A percentile compares a stretch with the other conserved stretches of the same genome.
Evolutionary conservation across 2,888 invertebrate species (phyloP).

Genomic region (Nesidiocoris tenuis): DNA sequence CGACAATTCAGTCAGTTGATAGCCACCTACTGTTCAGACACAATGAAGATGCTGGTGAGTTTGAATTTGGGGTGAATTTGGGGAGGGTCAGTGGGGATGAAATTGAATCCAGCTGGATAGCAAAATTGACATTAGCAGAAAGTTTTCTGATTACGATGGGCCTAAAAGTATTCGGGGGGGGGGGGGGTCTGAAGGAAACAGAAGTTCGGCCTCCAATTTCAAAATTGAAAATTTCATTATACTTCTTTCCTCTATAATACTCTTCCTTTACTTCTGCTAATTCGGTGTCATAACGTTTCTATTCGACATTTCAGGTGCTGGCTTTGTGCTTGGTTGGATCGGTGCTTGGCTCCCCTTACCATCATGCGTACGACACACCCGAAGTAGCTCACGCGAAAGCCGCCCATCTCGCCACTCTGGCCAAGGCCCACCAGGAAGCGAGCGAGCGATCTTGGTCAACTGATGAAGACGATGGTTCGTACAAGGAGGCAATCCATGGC

Average conservation of each 20-base stretch:
- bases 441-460: conserved; percentile 4
- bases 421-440: conserved; percentile 54
- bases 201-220: too few species aligned
- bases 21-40: not conserved
- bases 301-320: conserved; percentile 1
- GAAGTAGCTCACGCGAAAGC: conserved; percentile 50
- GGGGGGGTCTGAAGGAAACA: too few species aligned
- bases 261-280: too few species aligned
- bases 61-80: too few species aligned
- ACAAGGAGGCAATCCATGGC: not conserved
- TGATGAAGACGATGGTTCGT: conserved; percentile 24
- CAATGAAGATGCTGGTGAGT: conserved; percentile 23
- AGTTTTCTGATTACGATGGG: too few species aligned
- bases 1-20: not conserved
- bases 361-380: conserved; percentile 46
- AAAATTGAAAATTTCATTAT: too few species aligned
- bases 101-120: too few species aligned
- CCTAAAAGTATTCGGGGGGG: too few species aligned
- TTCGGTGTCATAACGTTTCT: too few species aligned
- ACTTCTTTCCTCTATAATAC: too few species aligned
- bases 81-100: too few species aligned
- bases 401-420: conserved; percentile 48
- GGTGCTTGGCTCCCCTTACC: not conserved
- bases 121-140: too few species aligned
- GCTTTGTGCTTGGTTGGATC: conserved; percentile 15